These are phyloP conservation scores for Caenorhabditis brenneri DNA, from an alignment of 1,140 invertebrate species.

Conservation along the genomic window DNA sequence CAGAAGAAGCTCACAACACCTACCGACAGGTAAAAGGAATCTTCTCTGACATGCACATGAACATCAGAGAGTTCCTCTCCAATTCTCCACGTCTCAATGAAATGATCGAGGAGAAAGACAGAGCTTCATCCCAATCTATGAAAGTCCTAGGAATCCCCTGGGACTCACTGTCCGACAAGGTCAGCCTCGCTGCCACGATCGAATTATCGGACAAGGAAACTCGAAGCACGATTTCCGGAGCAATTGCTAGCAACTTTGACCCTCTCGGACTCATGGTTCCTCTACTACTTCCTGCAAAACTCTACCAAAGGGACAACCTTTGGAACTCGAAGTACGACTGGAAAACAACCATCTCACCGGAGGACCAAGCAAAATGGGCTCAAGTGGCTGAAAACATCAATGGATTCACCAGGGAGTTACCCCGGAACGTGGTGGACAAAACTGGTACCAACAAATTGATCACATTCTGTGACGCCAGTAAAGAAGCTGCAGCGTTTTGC, in stretches of 20 bases:
- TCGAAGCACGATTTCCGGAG: not conserved
- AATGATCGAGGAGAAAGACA: not conserved
- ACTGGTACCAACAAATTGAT: not conserved
- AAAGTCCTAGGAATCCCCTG: not conserved
- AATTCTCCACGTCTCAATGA: constrained; percentile 15
- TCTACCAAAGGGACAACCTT: not conserved
- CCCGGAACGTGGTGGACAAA: not conserved
- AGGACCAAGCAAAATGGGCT: not conserved
- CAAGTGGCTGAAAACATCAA: not conserved
- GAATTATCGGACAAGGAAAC: not conserved
- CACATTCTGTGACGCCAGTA: constrained; percentile 42
- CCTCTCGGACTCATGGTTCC: not conserved
- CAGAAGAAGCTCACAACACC: not conserved
- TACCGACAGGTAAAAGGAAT: not conserved
- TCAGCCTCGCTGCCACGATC: not conserved
- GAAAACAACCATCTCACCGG: not conserved
- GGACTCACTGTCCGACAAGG: not conserved
- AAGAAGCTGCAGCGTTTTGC: not conserved
- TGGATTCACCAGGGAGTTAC: not conserved
- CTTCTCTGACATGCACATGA: constrained; percentile 43
- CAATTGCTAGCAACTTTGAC: not conserved
- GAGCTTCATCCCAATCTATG: not conserved
- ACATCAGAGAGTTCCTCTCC: constrained; percentile 41
- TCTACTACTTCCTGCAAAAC: not conserved
- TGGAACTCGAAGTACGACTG: not conserved